Base-by-base conservation (phyloP, 1,140 invertebrate species). In the Papilio helenus region DNA sequence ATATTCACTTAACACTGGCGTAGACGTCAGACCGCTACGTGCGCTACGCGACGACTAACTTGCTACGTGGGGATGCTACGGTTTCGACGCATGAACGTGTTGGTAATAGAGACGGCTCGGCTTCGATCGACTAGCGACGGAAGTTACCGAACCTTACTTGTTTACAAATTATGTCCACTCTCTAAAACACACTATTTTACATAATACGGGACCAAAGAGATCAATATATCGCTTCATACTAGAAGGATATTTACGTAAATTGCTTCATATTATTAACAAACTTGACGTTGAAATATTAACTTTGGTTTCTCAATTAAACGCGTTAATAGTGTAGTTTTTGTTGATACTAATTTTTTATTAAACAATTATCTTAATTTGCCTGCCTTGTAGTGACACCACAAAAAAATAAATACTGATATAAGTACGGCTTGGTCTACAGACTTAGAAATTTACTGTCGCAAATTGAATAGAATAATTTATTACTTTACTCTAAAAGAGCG, bases 41-140 rank as follows among this genome's bases (percentile, higher is more conserved):
- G 72, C 46, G 86, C 89, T 88, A 92, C 89, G 89, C 86, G 82
- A 82, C 88, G 87, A 93, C 92, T 94, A 88, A 86, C 86, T 86
- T 81, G 89, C 90, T 93, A 93, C 90, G 89, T 84, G 85, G 61
- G 72, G 65, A 79, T 73, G 81, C 90, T 86, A 86, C 84, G 84
- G 83, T 84, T 82, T 81, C 84, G 82, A 83, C 83, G 77, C 84
- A 79, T 83, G 82, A 8, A 83, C 81, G 84, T 83, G 73, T 76
- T 76, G 73, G 73, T 55, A 84, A 90, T 89, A 89, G 83, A 88
- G 83, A 85, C 85, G 84, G 84, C 80, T 91, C 90, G 92, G 86
- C 80, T 26, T 81, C 78, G 76, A 86, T 91, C 90, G 92, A 87
- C 74, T 80, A 83, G 76, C 76, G 83, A 80, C 92, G 92, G 86